Conservation (phyloP, 1,140 invertebrate genomes). For the Araneus ventricosus region DNA sequence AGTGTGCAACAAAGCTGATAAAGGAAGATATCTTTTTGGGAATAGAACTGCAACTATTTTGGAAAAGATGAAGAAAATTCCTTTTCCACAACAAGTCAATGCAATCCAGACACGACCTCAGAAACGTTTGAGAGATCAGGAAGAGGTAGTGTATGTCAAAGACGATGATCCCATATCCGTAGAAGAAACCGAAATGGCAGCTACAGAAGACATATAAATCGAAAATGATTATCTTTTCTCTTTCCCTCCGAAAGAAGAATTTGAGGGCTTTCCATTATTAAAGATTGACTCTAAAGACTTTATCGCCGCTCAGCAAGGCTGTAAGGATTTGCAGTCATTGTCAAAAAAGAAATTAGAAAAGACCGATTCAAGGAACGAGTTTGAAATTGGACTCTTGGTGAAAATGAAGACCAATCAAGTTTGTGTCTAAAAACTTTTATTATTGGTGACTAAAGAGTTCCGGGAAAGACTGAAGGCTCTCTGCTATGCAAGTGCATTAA, state of each 20-base stretch:
- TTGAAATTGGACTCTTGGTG: neutral
- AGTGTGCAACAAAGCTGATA: neutral
- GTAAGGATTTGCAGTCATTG: neutral
- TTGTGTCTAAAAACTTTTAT: neutral
- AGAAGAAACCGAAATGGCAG: neutral
- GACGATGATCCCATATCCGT: neutral
- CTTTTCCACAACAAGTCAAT: neutral
- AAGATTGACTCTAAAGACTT: conserved; percentile 8
- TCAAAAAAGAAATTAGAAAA: neutral
- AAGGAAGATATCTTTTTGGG: conserved; percentile 8
- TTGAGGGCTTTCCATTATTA: neutral
- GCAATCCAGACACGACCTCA: neutral
- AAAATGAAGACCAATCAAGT: neutral
- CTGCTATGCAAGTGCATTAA: neutral
- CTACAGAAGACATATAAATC: neutral
- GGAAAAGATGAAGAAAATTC: neutral
- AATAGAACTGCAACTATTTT: conserved; percentile 18
- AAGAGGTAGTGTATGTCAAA: neutral
- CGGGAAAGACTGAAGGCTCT: neutral
- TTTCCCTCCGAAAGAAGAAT: neutral
- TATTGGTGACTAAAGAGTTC: conserved; percentile 28
- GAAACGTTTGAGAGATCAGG: neutral
- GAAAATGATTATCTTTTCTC: neutral
- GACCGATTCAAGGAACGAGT: neutral
- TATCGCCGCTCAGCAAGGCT: neutral